These are phyloP conservation scores for Salticus scenicus DNA, from an alignment of 2,888 invertebrate species.

Conservation along the genomic window DNA sequence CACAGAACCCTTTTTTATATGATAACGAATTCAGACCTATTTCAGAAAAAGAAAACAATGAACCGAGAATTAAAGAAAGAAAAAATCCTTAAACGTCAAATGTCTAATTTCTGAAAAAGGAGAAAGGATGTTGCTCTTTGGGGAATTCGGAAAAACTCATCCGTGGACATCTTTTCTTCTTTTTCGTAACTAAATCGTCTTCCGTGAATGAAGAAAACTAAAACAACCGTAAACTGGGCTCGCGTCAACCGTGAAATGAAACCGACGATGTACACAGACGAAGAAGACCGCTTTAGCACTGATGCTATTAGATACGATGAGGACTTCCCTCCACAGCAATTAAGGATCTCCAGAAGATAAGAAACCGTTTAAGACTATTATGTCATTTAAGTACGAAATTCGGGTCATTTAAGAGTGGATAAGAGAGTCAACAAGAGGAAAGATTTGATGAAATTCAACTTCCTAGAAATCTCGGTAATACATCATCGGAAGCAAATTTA, in stretches of 20 bases:
- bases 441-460: background rate
- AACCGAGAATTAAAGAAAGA: no score
- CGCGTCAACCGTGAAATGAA: background rate
- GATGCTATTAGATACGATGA: no score
- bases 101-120: background rate
- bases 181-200: background rate
- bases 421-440: background rate
- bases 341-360: background rate
- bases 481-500: no score
- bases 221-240: background rate
- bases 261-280: background rate
- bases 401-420: conserved; percentile 1
- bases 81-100: background rate
- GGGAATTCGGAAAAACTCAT: background rate
- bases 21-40: no score
- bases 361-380: no score
- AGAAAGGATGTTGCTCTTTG: background rate
- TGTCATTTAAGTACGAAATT: background rate
- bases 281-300: background rate
- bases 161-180: background rate
- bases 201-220: background rate
- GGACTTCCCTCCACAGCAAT: background rate
- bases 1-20: no score
- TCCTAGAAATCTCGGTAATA: background rate
- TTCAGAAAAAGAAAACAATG: no score